phyloP scores from a whole-genome alignment of 2,113 vertebrate species.

The Seriola dumerili region DNA sequence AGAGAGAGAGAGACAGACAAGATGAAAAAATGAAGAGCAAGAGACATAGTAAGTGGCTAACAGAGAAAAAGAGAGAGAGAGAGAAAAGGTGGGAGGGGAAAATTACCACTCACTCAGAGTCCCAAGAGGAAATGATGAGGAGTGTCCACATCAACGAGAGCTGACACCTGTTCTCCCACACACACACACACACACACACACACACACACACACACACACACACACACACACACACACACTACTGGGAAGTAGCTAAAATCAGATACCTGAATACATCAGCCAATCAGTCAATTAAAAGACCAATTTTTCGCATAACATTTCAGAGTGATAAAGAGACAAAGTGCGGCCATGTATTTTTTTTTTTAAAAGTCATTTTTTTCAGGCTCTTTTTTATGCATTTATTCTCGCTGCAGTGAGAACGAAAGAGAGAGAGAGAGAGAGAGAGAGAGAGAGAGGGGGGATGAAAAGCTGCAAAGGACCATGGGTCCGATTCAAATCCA shows the following conservation, averaged over 20 bases:
- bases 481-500: too few relatives aligned
- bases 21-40: neutral
- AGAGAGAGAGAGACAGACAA: neutral
- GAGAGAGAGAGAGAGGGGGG: too few relatives aligned
- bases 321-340: neutral
- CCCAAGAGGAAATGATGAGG: constrained; percentile 61
- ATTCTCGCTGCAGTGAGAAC: too few relatives aligned
- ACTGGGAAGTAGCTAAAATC: neutral
- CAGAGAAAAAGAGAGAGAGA: neutral
- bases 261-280: neutral
- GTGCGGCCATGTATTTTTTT: neutral
- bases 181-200: neutral
- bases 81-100: constrained; percentile 20
- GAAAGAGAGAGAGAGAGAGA: too few relatives aligned
- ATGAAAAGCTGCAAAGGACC: too few relatives aligned
- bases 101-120: constrained; percentile 27
- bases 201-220: constrained; percentile 7
- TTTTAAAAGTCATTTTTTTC: too few relatives aligned
- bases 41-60: constrained; percentile 1
- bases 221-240: neutral
- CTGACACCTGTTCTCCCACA: constrained; percentile 37
- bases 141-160: constrained; percentile 47
- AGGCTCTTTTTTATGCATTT: too few relatives aligned
- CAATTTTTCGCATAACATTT: neutral
- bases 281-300: neutral